A percentile compares a stretch with the other conserved stretches of the same genome.
Conservation (phyloP, 2,888 invertebrate genomes). For the Molorchus minor region DNA sequence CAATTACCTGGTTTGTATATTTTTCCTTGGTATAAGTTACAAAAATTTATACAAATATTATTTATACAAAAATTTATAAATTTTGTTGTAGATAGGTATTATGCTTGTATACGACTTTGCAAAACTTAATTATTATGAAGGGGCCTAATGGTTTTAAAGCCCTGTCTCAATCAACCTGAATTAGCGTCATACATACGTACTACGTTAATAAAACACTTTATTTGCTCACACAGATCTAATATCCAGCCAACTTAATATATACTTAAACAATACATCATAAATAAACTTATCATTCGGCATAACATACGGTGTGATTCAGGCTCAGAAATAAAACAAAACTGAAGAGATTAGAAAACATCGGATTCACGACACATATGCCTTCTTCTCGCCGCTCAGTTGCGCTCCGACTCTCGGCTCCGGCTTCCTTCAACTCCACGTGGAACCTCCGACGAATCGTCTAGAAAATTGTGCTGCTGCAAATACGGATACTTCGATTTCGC, state of each 20-base stretch:
- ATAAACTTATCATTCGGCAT: neutral
- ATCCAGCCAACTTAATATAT: slow-evolving; percentile 15
- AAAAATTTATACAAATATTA: neutral
- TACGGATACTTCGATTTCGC: slow-evolving; percentile 55
- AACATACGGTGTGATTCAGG: neutral
- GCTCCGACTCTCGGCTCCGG: slow-evolving; percentile 10
- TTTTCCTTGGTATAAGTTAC: too few relatives aligned
- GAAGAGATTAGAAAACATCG: too few relatives aligned
- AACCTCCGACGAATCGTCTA: slow-evolving; percentile 23
- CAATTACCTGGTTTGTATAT: too few relatives aligned
- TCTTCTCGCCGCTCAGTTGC: neutral
- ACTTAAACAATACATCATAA: neutral
- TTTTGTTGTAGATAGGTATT: neutral
- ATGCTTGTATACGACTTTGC: too few relatives aligned
- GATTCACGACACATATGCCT: neutral
- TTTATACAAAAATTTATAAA: neutral
- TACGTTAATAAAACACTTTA: neutral
- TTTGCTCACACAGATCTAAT: slow-evolving; percentile 10
- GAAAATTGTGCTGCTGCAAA: slow-evolving; percentile 42
- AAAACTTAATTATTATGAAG: too few relatives aligned
- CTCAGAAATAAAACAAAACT: slow-evolving; percentile 3
- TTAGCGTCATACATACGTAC: neutral
- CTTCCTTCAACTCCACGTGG: slow-evolving; percentile 7
- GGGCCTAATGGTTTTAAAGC: too few relatives aligned
- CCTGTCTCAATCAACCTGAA: too few relatives aligned